Conservation (phyloP, 2,888 invertebrate genomes). For the Cetonia aurata region DNA sequence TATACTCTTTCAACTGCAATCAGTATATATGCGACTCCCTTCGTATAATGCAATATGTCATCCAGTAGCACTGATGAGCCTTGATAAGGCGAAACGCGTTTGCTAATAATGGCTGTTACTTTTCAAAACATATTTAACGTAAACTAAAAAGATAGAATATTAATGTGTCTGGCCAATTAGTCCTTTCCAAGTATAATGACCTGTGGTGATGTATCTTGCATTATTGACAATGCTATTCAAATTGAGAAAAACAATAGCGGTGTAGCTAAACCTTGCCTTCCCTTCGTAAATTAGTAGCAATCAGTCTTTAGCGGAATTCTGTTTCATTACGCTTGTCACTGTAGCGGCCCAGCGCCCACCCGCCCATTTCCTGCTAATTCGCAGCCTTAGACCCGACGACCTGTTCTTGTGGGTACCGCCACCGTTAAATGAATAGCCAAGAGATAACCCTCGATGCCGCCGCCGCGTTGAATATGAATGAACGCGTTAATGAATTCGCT, state of each 20-base stretch:
- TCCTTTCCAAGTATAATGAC: no score
- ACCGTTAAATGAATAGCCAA: conserved; percentile 27
- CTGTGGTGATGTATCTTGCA: no score
- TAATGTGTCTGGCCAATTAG: no score
- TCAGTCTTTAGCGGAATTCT: background rate
- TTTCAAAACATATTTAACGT: no score
- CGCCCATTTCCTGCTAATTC: conserved; percentile 31
- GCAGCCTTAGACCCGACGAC: conserved; percentile 24
- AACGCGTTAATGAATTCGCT: conserved; percentile 51
- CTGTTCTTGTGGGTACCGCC: conserved; percentile 36
- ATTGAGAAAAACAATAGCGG: background rate
- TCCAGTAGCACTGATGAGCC: no score
- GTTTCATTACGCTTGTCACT: conserved; percentile 24
- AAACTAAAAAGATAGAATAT: no score
- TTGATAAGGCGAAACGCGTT: no score
- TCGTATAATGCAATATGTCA: no score
- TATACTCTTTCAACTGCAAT: no score
- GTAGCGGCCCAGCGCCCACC: conserved; percentile 9
- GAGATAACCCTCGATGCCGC: conserved; percentile 16
- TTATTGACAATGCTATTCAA: background rate
- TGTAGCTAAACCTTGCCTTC: background rate
- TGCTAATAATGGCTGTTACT: no score
- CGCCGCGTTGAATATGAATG: conserved; percentile 49
- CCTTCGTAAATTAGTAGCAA: background rate
- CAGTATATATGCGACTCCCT: no score